phyloP scores from a whole-genome alignment of 2,113 vertebrate genomes.

The Sinocyclocheilus anophthalmus region DNA sequence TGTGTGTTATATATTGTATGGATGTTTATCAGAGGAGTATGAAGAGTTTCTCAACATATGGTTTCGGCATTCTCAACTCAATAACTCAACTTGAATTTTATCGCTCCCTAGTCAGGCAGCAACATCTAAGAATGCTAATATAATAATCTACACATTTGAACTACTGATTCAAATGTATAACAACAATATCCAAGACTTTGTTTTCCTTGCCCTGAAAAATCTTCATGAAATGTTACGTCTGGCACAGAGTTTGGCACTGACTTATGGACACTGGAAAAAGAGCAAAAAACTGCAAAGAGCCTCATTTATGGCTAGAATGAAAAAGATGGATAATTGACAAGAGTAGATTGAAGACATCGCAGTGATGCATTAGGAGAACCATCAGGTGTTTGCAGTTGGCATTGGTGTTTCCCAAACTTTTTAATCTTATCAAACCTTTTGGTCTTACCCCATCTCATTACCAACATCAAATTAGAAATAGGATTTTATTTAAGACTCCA shows the following conservation, averaged over 20 bases:
- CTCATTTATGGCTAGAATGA: conserved; percentile 12
- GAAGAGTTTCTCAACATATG: conserved; percentile 29
- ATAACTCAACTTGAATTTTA: conserved; percentile 33
- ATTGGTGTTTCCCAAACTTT: neutral
- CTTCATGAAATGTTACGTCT: conserved; percentile 40
- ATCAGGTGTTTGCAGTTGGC: neutral
- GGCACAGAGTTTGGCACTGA: conserved; percentile 19
- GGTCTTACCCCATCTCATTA: neutral
- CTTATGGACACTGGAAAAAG: conserved; percentile 34
- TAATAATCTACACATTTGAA: conserved; percentile 45
- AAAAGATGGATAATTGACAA: conserved; percentile 17
- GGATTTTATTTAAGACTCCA: neutral
- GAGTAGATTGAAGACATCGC: neutral
- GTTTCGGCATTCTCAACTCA: conserved; percentile 9
- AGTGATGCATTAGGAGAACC: neutral
- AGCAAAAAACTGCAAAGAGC: neutral
- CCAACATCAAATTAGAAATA: neutral
- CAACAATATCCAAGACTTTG: conserved; percentile 14
- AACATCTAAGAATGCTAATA: conserved; percentile 25
- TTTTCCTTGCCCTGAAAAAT: conserved; percentile 32
- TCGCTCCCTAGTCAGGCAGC: conserved; percentile 10
- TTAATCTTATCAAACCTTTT: too few relatives aligned
- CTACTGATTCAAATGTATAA: conserved; percentile 40
- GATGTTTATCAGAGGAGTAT: conserved; percentile 29
- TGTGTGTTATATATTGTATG: neutral